Evolutionary conservation across 2,888 invertebrate genomes (phyloP), one percentile per base, ranked within the genome.

Genomic region (Lutraria lutraria): DNA sequence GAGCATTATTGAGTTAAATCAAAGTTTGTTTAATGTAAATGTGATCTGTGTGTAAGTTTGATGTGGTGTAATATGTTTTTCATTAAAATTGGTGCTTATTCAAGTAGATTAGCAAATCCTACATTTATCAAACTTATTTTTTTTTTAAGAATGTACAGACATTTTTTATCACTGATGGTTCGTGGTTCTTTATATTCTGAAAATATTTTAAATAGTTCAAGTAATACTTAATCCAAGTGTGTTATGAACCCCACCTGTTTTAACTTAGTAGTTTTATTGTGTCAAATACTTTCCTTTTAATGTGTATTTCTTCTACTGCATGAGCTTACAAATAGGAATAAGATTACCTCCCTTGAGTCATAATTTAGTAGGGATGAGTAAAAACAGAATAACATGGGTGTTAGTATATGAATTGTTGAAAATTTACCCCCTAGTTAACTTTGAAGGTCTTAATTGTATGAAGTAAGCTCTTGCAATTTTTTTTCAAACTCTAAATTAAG

Each of bases 21-120:
- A 25, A 68, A 68, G n/a, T 25, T 68, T 13, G n/a, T 56, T 25
- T 3, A 25, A 25, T 68, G 63, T 68, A 10, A 3, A 25, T 68
- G 63, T 68, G 25, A 68, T 68, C 63, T 8, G 13, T n/a, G 25
- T 25, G n/a, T n/a, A n/a, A n/a, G n/a, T n/a, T 2, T 68, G 25
- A 68, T 21, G n/a, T 68, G 12, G 63, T 25, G 0, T n/a, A n/a
- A 68, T n/a, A 21, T 13, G 25, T 68, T 68, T 68, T 68, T 68
- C 25, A 68, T 68, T 68, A 68, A 25, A 68, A n/a, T 25, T 68
- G 63, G 63, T 68, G 63, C 63, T 68, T 68, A 25, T 25, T 68
- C 13, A 68, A 12, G 63, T 68, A 68, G 25, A 68, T 25, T 68
- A 6, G 63, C 63, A 68, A 68, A 68, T 25, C 63, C 25, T 68